These are phyloP conservation scores for Abramis brama DNA, from an alignment of 2,113 vertebrate species.

Conservation along the genomic window DNA sequence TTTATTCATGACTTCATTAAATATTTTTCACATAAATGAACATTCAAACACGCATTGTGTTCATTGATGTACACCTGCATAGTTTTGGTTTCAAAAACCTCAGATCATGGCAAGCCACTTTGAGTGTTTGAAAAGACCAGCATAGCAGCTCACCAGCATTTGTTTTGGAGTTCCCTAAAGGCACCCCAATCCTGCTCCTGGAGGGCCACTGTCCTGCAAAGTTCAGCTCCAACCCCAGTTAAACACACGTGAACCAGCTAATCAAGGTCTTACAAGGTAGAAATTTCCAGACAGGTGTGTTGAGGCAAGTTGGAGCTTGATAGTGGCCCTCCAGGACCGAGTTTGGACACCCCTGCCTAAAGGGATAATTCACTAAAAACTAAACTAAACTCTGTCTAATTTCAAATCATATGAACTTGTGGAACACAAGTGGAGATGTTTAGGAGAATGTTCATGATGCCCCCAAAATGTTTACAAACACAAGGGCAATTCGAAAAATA, in stretches of 20 bases:
- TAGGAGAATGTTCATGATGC: not conserved
- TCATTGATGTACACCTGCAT: not conserved
- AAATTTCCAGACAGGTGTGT: too few species aligned
- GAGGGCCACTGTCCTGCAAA: too few species aligned
- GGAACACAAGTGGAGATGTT: not conserved
- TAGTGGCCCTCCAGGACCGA: too few species aligned
- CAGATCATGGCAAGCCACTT: not conserved
- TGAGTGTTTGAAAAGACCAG: not conserved
- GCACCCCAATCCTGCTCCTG: too few species aligned
- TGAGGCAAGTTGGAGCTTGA: too few species aligned
- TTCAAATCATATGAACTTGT: not conserved
- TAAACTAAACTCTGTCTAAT: not conserved
- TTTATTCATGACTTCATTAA: slow-evolving; percentile 12
- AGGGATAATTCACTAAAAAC: not conserved
- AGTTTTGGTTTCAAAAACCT: not conserved
- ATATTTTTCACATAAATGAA: not conserved
- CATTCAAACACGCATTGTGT: not conserved
- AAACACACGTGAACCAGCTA: too few species aligned
- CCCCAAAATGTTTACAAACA: not conserved
- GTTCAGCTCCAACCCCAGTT: too few species aligned
- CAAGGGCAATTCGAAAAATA: not conserved
- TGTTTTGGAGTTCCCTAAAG: not conserved
- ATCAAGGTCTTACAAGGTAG: too few species aligned
- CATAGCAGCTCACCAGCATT: not conserved
- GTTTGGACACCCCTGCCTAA: too few species aligned